A percentile compares a stretch with the other conserved stretches of the same genome.
These are phyloP conservation scores for Pissodes strobi DNA, from an alignment of 1,140 invertebrate genomes.

Conservation along the genomic window DNA sequence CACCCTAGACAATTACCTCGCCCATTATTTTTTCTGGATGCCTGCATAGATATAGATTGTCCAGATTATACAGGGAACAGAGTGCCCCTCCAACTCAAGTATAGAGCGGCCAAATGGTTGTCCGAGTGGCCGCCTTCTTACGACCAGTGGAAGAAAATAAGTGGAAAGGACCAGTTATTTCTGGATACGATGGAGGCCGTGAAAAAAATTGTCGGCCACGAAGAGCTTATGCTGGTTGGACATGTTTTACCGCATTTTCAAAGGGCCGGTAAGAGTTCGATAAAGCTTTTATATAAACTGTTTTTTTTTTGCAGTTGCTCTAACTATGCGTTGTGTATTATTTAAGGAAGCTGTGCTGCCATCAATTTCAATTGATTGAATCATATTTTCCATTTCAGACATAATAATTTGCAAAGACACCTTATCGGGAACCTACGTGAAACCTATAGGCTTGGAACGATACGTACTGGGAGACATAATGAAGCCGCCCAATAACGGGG, in stretches of 20 bases:
- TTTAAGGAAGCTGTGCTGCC: background rate
- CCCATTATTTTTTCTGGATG: slow-evolving; percentile 62
- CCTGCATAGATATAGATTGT: slow-evolving; percentile 61
- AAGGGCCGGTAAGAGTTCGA: slow-evolving; percentile 54
- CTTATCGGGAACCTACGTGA: slow-evolving; percentile 51
- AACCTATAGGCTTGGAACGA: slow-evolving; percentile 48
- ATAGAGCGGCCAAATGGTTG: slow-evolving; percentile 56
- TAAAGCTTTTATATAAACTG: no score
- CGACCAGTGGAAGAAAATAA: slow-evolving; percentile 55
- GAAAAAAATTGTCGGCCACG: slow-evolving; percentile 50
- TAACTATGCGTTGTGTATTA: background rate
- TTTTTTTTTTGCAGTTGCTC: no score
- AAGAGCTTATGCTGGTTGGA: slow-evolving; percentile 55
- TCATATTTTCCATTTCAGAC: background rate
- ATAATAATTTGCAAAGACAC: slow-evolving; percentile 51
- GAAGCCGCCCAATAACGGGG: slow-evolving; percentile 48
- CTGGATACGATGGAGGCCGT: slow-evolving; percentile 55
- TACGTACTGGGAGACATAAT: slow-evolving; percentile 56
- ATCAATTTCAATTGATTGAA: background rate
- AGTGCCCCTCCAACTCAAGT: slow-evolving; percentile 51
- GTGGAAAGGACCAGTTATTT: slow-evolving; percentile 55
- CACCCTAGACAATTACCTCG: slow-evolving; percentile 44
- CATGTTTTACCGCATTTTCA: slow-evolving; percentile 64
- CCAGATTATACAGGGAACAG: slow-evolving; percentile 61
- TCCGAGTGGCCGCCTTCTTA: slow-evolving; percentile 56